Evolutionary conservation across 2,113 vertebrate species (phyloP), one percentile per base, ranked within the genome.

Genomic region (Anolis carolinensis): DNA sequence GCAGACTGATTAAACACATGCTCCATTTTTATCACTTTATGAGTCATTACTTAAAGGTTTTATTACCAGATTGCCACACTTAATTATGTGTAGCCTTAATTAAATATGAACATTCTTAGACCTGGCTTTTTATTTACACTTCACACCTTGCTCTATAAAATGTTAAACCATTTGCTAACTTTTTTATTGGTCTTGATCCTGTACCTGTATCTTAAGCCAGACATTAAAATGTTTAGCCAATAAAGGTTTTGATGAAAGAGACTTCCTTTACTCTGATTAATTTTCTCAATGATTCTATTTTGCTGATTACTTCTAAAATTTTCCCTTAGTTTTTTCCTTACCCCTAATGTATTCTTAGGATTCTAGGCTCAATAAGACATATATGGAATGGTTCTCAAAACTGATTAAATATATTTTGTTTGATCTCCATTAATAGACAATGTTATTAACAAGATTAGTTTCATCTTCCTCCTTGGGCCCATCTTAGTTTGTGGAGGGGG

Each of bases 1-100:
- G 88, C 86, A 95, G 94, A 95, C 93, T 96, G 95, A 96, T 96
- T 95, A 96, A 96, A 95, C 94, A 95, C 94, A 96, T 93, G 95
- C 90, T 95, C 91, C 91, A 93, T 95, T 96, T 97, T 96, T 96
- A 91, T 95, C 93, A 94, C 94, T 94, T 95, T 96, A 95, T 96
- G 96, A 96, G 86, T 96, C 95, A 96, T 96, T 96, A 95, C 94
- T 96, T 97, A 96, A 95, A 95, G 92, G 92, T 95, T 96, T 96
- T 96, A 96, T 95, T 94, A 95, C 92, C 95, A 97, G 94, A 95
- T 95, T 96, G 95, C 93, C 90, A 95, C 86, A 94, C 87, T 96
- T 96, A 96, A 96, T 96, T 96, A 94, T 34, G 52, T 93, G 91
- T 89, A 94, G 76, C 90, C 93, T 89, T 95, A 96, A 96, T 96